A percentile compares a stretch with the other conserved stretches of the same genome.
phyloP scores from a whole-genome alignment of 2,113 vertebrate genomes.

The Hypomesus transpacificus region DNA sequence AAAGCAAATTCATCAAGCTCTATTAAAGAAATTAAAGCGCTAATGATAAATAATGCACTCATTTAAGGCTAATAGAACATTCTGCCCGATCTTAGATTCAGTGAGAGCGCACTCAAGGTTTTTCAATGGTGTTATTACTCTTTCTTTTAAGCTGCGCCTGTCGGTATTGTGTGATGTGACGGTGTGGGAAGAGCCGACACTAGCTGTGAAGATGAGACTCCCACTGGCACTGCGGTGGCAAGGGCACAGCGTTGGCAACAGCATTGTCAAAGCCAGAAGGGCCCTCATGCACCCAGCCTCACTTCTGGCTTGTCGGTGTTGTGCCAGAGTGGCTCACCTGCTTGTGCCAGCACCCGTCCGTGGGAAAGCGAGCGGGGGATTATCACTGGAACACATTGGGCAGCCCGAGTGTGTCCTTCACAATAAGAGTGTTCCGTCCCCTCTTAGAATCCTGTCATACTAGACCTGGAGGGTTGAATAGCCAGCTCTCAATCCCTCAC shows the following conservation, averaged over 20 bases:
- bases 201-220: too few species aligned
- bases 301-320: constrained; percentile 42
- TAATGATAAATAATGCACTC: constrained; percentile 42
- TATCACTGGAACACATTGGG: constrained; percentile 39
- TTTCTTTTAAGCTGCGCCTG: background rate
- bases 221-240: too few species aligned
- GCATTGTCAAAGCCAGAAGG: constrained; percentile 22
- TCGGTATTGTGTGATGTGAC: background rate
- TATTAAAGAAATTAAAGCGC: constrained; percentile 22
- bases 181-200: background rate
- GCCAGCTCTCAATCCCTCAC: constrained; percentile 47
- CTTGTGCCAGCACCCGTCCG: constrained; percentile 49
- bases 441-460: constrained; percentile 50
- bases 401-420: constrained; percentile 42
- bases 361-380: constrained; percentile 50
- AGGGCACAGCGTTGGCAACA: constrained; percentile 10
- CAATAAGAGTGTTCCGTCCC: constrained; percentile 45
- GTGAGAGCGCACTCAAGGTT: background rate
- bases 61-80: constrained; percentile 39
- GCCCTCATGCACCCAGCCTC: constrained; percentile 29
- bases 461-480: constrained; percentile 59
- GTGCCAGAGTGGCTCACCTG: constrained; percentile 49
- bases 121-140: background rate
- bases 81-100: constrained; percentile 27
- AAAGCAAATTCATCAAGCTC: constrained; percentile 23